phyloP scores from a whole-genome alignment of 2,797 vertebrate genomes.

The Taeniopygia guttata region DNA sequence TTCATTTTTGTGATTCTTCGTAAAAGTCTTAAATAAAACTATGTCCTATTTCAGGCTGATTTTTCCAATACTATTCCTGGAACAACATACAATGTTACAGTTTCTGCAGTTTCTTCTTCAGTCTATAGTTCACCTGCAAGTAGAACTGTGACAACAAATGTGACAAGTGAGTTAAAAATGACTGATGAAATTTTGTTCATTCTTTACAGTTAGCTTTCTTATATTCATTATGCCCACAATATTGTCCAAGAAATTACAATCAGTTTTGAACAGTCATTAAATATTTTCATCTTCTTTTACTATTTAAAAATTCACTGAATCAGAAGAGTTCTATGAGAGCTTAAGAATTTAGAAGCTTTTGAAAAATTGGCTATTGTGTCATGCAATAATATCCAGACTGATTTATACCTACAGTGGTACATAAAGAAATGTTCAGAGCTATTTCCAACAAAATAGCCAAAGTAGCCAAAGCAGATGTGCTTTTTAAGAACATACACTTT shows the following conservation, averaged over 20 bases:
- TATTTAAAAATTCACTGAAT: not conserved
- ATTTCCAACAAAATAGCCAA: not conserved
- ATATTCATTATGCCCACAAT: not conserved
- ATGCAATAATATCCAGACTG: not conserved
- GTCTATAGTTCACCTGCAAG: slow-evolving; percentile 86
- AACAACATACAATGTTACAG: slow-evolving; percentile 79
- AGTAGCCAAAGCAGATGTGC: not conserved
- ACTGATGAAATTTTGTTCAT: not conserved
- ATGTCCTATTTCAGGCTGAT: slow-evolving; percentile 78
- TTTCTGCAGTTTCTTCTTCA: slow-evolving; percentile 85
- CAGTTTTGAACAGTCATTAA: not conserved
- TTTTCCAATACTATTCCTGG: slow-evolving; percentile 80
- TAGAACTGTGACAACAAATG: slow-evolving; percentile 83
- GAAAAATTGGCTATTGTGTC: not conserved
- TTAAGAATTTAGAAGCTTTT: not conserved
- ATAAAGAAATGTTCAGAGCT: not conserved
- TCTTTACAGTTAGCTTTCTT: not conserved
- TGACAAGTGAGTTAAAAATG: slow-evolving; percentile 81
- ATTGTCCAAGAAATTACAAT: not conserved
- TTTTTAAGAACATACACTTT: not conserved
- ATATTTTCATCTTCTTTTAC: not conserved
- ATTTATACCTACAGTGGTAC: not conserved
- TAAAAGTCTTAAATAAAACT: not conserved
- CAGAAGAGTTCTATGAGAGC: not conserved
- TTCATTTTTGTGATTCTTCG: not conserved